Percentiles rank a stretch among this genome's conserved stretches.
phyloP scores from a whole-genome alignment of 1,140 invertebrate genomes.

The Drosophila hydei region DNA sequence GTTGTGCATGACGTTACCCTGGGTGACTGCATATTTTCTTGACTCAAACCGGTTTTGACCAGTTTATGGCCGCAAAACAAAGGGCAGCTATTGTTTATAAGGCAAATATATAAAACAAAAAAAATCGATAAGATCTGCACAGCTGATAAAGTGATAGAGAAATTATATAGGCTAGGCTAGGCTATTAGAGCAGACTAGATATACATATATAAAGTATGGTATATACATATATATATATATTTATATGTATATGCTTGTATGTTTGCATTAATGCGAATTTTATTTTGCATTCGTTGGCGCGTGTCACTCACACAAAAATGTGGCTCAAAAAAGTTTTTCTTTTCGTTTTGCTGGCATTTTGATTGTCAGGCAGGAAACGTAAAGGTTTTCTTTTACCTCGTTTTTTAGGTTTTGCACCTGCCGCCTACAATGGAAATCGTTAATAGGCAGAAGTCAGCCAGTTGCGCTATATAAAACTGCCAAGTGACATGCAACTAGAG shows the following conservation, averaged over 20 bases:
- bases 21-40: slow-evolving; percentile 58
- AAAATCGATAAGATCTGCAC: slow-evolving; percentile 70
- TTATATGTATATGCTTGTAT: slow-evolving; percentile 20
- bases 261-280: slow-evolving; percentile 48
- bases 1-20: slow-evolving; percentile 24
- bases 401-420: slow-evolving; percentile 59
- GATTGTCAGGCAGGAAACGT: slow-evolving; percentile 71
- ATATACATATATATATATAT: not conserved
- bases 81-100: slow-evolving; percentile 55
- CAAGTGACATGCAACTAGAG: slow-evolving; percentile 43
- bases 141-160: slow-evolving; percentile 48
- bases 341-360: slow-evolving; percentile 34
- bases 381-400: slow-evolving; percentile 19
- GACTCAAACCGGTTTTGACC: slow-evolving; percentile 61
- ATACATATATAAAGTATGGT: not conserved
- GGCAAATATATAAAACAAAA: slow-evolving; percentile 4
- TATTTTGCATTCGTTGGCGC: slow-evolving; percentile 48
- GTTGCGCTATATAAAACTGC: slow-evolving; percentile 26
- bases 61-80: slow-evolving; percentile 58
- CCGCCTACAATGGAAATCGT: slow-evolving; percentile 67
- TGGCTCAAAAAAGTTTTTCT: slow-evolving; percentile 32
- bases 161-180: slow-evolving; percentile 19
- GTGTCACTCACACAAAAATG: slow-evolving; percentile 32
- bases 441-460: slow-evolving; percentile 27
- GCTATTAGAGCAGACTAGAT: not conserved